Evolutionary conservation across 2,113 vertebrate species (phyloP).

Genomic region (Lophura nycthemera): DNA sequence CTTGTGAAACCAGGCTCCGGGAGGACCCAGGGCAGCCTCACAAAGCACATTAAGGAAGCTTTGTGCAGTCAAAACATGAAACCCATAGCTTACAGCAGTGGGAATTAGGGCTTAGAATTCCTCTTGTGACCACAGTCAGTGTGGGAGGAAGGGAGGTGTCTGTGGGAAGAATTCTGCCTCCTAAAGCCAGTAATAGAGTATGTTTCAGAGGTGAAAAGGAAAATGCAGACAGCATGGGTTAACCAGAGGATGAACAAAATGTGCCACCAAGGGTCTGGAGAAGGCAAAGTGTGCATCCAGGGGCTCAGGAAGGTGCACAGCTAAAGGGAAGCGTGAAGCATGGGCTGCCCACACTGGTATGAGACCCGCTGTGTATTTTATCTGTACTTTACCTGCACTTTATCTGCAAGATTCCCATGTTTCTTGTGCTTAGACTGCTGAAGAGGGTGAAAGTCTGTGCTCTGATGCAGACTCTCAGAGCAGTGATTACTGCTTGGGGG

Average conservation of each 20-base stretch:
- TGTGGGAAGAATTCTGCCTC: not conserved
- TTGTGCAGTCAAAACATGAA: not conserved
- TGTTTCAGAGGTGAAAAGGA: not conserved
- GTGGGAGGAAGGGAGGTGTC: not conserved
- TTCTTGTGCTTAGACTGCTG: not conserved
- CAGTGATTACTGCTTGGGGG: not conserved
- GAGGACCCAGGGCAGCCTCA: not conserved
- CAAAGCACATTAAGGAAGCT: not conserved
- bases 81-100: fast-evolving
- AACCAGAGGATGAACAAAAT: not conserved
- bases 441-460: not conserved
- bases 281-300: not conserved
- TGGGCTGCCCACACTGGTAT: not conserved
- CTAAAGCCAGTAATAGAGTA: not conserved
- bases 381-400: not conserved
- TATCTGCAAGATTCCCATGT: not conserved
- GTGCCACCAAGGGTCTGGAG: not conserved
- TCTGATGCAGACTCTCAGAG: not conserved
- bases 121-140: not conserved
- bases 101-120: not conserved
- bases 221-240: not conserved
- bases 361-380: not conserved
- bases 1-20: fast-evolving
- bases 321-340: not conserved
- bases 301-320: not conserved